A percentile compares a stretch with the other conserved stretches of the same genome.
phyloP scores from a whole-genome alignment of 2,888 invertebrate species.

The Plemyria rubiginata region DNA sequence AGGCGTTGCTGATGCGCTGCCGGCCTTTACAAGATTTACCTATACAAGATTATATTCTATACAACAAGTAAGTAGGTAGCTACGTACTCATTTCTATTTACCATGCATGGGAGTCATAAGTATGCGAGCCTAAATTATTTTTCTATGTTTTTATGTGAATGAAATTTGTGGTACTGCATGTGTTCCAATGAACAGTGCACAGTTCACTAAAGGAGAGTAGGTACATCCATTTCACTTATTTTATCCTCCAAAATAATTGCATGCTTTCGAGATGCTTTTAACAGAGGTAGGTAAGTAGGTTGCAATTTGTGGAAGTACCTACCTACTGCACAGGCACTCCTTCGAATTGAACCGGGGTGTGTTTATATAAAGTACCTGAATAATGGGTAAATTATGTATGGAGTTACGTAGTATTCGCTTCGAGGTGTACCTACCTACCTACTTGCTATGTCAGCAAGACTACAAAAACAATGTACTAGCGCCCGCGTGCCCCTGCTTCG shows the following conservation, averaged over 20 bases:
- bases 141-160: too few relatives aligned
- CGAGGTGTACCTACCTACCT: not conserved
- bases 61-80: too few relatives aligned
- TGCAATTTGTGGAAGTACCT: not conserved
- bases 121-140: too few relatives aligned
- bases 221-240: not conserved
- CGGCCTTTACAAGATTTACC: too few relatives aligned
- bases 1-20: too few relatives aligned
- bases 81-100: too few relatives aligned
- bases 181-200: too few relatives aligned
- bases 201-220: too few relatives aligned
- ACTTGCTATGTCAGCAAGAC: not conserved
- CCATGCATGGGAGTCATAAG: too few relatives aligned
- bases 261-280: not conserved
- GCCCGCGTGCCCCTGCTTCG: too few relatives aligned
- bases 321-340: not conserved
- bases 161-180: too few relatives aligned
- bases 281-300: not conserved
- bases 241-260: not conserved
- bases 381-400: not conserved
- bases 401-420: not conserved
- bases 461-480: not conserved
- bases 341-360: not conserved
- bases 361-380: not conserved
- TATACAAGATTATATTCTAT: too few relatives aligned